Base-by-base conservation (phyloP, 2,797 vertebrate species). In the Myoxocephalus aenaeus region DNA sequence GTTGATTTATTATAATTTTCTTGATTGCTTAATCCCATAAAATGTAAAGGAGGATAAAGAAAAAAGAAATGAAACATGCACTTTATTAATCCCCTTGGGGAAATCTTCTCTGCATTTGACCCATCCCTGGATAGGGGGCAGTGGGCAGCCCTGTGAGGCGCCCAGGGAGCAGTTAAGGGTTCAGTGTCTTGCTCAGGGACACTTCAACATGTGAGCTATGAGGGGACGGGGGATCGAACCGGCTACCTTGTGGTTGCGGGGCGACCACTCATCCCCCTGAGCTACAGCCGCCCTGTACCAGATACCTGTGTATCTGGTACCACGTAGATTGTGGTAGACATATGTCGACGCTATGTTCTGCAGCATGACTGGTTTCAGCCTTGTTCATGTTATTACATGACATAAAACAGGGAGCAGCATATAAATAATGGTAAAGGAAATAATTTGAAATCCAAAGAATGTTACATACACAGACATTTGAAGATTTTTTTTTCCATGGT, bases 351-450 rank as follows among this genome's bases (percentile, higher is more conserved):
- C 40, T 57, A 14, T 32, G 9, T 25, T n/a, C 38, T 10, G 11
- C 12, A 25, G 58, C 42, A 27, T 42, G 42, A 71, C 56, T 66
- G 56, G 34, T 65, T 29, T 64, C 18, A 71, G 69, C 15, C 13
- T 12, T 4, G 9, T 27, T 51, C 14, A 36, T 51, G 27, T 65
- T 58, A 17, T 51, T 53, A 38, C 29, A 34, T 18, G 22, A 44
- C 9, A 25, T 25, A 5, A 12, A 12, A 22, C 18, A 3, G 11
- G 12, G 17, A 63, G 56, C 56, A 59, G 48, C 22, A 62, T 20
- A 44, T 20, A 36, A 13, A 56, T 50, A 22, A 29, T 46, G 13
- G 18, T 66, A 10, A 42, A 40, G 25, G 12, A 36, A 51, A 62
- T 59, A 0, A 18, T 65, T 65, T 56, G 27, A 18, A 36, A 14